A percentile compares a stretch with the other conserved stretches of the same genome.
Evolutionary conservation across 2,888 invertebrate genomes (phyloP).

Genomic region (Julus scanicus): DNA sequence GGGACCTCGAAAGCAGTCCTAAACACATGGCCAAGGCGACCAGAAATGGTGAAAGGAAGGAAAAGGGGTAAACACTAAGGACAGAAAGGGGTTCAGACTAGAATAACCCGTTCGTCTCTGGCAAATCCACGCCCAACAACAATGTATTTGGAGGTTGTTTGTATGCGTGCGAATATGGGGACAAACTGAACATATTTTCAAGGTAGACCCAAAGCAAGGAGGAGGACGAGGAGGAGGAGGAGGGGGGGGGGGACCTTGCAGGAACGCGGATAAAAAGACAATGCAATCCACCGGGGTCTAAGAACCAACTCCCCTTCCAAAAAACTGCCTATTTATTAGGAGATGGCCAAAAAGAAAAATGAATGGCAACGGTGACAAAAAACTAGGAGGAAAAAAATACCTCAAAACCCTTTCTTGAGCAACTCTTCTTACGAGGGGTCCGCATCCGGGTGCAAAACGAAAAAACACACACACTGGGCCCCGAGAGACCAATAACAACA

Average conservation of each 20-base stretch:
- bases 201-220: not conserved
- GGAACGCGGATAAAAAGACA: conserved; percentile 9
- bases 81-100: conserved; percentile 24
- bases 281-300: not conserved
- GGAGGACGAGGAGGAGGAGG: not conserved
- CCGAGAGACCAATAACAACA: conserved; percentile 9
- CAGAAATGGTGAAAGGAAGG: not conserved
- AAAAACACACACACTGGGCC: not conserved
- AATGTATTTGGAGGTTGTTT: conserved; percentile 38
- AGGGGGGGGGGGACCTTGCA: not conserved
- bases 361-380: conserved; percentile 35
- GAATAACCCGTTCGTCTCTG: conserved; percentile 45
- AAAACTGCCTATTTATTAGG: conserved; percentile 24
- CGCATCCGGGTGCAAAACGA: conserved; percentile 2
- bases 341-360: not conserved
- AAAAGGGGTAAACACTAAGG: conserved; percentile 40
- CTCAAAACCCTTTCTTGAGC: conserved; percentile 34
- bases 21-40: conserved; percentile 2
- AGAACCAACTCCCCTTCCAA: not conserved
- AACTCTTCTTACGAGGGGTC: not conserved
- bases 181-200: conserved; percentile 37
- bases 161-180: conserved; percentile 45
- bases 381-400: conserved; percentile 10
- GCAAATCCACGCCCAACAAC: conserved; percentile 34
- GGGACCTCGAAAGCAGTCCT: not conserved